Evolutionary conservation across 1,140 invertebrate species (phyloP), one percentile per base, ranked within the genome.

Genomic region (Trichogramma pretiosum): DNA sequence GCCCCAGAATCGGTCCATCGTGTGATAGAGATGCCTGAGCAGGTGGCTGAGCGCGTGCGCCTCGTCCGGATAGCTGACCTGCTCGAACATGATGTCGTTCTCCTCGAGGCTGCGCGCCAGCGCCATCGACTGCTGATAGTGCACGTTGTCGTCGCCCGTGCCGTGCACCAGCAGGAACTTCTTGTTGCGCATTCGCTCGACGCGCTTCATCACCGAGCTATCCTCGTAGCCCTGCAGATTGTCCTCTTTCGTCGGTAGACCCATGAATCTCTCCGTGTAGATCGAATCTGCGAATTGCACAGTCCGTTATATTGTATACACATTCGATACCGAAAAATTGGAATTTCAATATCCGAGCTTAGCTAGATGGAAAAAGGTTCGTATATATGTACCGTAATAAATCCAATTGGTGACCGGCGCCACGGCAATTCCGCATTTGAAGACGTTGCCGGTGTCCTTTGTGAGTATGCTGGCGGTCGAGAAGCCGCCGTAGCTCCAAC

Each of bases 321-420:
- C n/a, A n/a, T n/a, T n/a, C n/a, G n/a, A n/a, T n/a, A n/a, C n/a
- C n/a, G n/a, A n/a, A n/a, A n/a, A n/a, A n/a, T n/a, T n/a, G n/a
- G n/a, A n/a, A n/a, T n/a, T n/a, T n/a, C n/a, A n/a, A n/a, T n/a
- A 21, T 21, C 3, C 17, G 17, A 18, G 11, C 4, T 3, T 5
- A 48, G 36, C 23, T 34, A 23, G 34, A 40, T 40, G 28, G 19
- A 8, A 9, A 7, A 44, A 22, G 26, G 32, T 32, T 11, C n/a
- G n/a, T n/a, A n/a, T n/a, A n/a, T 45, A 26, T 62, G 68, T 69
- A 90, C 87, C 85, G 66, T 93, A 92, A 67, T 89, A 90, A 10
- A 82, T 74, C 87, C 87, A 92, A 45, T 86, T 86, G 3, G 87
- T 85, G 10, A 91, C 86, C 53, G 76, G 86, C 57, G 79, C 85